A percentile compares a stretch with the other conserved stretches of the same genome.
phyloP scores from a whole-genome alignment of 1,140 invertebrate species.

The Harpegnathos saltator region DNA sequence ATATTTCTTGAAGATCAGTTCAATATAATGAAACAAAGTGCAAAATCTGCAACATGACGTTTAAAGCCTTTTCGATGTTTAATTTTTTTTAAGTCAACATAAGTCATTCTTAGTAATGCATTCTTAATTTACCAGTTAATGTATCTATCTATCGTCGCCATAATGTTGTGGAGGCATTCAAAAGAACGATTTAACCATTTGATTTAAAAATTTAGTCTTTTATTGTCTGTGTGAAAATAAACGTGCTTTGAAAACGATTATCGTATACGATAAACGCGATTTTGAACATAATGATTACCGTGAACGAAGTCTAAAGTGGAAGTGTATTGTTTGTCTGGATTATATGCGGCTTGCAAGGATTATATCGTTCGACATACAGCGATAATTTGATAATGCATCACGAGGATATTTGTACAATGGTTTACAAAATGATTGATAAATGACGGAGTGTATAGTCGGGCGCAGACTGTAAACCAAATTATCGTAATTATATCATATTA shows the following conservation, averaged over 20 bases:
- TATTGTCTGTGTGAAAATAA: not conserved
- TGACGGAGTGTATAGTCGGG: not conserved
- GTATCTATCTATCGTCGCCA: not conserved
- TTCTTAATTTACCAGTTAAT: not conserved
- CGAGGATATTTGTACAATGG: not conserved
- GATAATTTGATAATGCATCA: conserved; percentile 8
- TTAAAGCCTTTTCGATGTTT: not conserved
- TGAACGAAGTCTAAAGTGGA: conserved; percentile 39
- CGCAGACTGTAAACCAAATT: not conserved
- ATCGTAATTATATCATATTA: not conserved
- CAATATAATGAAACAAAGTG: not conserved
- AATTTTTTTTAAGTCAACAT: too few species aligned
- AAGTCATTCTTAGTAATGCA: too few species aligned
- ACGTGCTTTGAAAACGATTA: conserved; percentile 17
- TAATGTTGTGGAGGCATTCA: not conserved
- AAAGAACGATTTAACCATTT: not conserved
- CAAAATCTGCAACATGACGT: not conserved
- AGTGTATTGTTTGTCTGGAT: conserved; percentile 36
- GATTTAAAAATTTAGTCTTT: not conserved
- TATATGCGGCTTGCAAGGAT: not conserved
- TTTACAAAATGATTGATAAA: conserved; percentile 6
- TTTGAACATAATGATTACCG: conserved; percentile 14
- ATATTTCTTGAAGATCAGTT: not conserved
- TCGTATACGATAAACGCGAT: conserved; percentile 12
- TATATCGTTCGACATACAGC: not conserved